phyloP scores from a whole-genome alignment of 2,113 vertebrate species.

The Podiceps cristatus region DNA sequence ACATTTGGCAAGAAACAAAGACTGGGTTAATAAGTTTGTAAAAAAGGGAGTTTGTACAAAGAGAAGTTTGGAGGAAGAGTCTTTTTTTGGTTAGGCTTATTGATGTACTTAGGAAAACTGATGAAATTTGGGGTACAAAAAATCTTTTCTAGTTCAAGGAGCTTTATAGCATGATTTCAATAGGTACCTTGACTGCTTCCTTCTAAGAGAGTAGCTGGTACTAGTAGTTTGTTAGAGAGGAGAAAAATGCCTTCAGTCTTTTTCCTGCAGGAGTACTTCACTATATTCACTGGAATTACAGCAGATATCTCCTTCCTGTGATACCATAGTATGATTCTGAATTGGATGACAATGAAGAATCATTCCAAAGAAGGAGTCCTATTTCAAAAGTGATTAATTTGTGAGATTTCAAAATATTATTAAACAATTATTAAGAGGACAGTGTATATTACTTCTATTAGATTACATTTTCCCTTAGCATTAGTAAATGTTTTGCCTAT shows the following conservation, averaged over 20 bases:
- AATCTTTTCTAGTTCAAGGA: neutral
- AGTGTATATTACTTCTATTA: neutral
- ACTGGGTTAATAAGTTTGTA: neutral
- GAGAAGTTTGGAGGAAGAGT: rapidly evolving
- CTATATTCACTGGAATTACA: neutral
- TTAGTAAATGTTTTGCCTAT: neutral
- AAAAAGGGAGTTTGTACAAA: neutral
- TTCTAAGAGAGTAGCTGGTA: neutral
- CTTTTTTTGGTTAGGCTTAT: neutral
- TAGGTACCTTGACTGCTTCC: neutral
- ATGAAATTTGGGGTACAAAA: neutral
- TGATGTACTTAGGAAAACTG: neutral
- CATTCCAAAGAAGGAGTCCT: neutral
- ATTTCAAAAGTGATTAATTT: neutral
- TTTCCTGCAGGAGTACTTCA: neutral
- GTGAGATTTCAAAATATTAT: neutral
- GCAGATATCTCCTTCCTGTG: neutral
- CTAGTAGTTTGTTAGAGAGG: neutral
- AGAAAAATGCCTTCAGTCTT: neutral
- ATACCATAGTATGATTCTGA: neutral
- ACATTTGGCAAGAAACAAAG: neutral
- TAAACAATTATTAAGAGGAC: neutral
- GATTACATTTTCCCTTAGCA: neutral
- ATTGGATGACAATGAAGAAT: neutral
- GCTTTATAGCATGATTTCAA: neutral